A percentile compares a stretch with the other conserved stretches of the same genome.
Evolutionary conservation across 2,113 vertebrate species (phyloP).

Genomic region (Pipa parva): DNA sequence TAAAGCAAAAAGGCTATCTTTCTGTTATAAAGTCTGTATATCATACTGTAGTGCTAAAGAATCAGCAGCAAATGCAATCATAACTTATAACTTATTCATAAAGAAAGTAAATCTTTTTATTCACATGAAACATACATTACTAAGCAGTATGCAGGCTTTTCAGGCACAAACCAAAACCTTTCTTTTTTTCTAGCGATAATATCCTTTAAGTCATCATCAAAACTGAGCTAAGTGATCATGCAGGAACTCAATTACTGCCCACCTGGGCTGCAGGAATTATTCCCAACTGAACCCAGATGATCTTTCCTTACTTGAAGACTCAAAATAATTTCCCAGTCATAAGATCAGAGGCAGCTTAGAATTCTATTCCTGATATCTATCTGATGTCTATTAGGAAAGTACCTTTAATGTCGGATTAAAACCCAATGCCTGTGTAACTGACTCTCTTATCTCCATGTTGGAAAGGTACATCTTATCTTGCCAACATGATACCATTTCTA

Average conservation of each 20-base stretch:
- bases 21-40: background rate
- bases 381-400: background rate
- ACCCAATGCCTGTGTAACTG: slow-evolving; percentile 5
- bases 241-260: slow-evolving; percentile 23
- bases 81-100: slow-evolving; percentile 11
- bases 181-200: slow-evolving; percentile 14
- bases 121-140: background rate
- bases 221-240: slow-evolving; percentile 5
- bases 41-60: background rate
- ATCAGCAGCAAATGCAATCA: background rate
- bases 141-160: slow-evolving; percentile 10
- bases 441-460: slow-evolving; percentile 1
- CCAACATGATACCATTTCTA: background rate
- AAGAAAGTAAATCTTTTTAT: too few species aligned
- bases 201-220: slow-evolving; percentile 21
- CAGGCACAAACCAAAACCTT: background rate
- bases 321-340: slow-evolving; percentile 22
- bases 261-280: slow-evolving; percentile 4
- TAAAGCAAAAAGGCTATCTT: too few species aligned
- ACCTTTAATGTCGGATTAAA: slow-evolving; percentile 1
- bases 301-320: background rate
- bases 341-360: background rate
- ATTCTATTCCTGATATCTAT: background rate
- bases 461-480: slow-evolving; percentile 1
- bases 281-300: background rate